Percentiles rank a stretch among this genome's conserved stretches.
Conservation (phyloP, 2,797 vertebrate species). For the Tadarida brasiliensis region DNA sequence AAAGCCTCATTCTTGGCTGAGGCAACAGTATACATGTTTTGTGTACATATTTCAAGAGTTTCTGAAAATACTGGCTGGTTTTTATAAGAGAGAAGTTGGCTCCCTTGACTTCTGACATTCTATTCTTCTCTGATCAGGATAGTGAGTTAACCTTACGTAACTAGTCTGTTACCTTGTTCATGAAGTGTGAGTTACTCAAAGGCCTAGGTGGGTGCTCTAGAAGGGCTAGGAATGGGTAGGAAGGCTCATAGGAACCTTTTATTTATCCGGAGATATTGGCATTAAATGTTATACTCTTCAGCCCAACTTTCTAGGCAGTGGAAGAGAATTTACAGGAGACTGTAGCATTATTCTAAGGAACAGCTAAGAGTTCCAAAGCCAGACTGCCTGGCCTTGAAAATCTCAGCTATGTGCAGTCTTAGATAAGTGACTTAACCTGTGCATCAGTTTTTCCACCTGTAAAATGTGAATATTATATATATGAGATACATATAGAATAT, state of each 20-base stretch:
- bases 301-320: slow-evolving; percentile 4
- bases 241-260: neutral
- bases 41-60: slow-evolving; percentile 62
- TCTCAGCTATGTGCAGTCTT: neutral
- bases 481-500: neutral
- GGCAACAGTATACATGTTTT: neutral
- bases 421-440: neutral
- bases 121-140: neutral
- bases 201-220: neutral
- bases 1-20: slow-evolving; percentile 51
- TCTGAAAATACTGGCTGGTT: slow-evolving; percentile 54
- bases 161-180: slow-evolving; percentile 14
- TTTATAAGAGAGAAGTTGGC: neutral
- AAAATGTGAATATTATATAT: slow-evolving; percentile 14
- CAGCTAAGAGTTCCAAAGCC: slow-evolving; percentile 32
- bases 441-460: slow-evolving; percentile 20
- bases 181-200: slow-evolving; percentile 45
- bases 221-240: slow-evolving; percentile 7
- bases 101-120: slow-evolving; percentile 58
- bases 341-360: slow-evolving; percentile 10
- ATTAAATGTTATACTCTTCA: neutral
- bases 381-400: slow-evolving; percentile 35
- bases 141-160: slow-evolving; percentile 39
- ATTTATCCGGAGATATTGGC: neutral
- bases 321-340: neutral